Base-by-base conservation (phyloP, 2,113 vertebrate species). In the Promerops cafer region DNA sequence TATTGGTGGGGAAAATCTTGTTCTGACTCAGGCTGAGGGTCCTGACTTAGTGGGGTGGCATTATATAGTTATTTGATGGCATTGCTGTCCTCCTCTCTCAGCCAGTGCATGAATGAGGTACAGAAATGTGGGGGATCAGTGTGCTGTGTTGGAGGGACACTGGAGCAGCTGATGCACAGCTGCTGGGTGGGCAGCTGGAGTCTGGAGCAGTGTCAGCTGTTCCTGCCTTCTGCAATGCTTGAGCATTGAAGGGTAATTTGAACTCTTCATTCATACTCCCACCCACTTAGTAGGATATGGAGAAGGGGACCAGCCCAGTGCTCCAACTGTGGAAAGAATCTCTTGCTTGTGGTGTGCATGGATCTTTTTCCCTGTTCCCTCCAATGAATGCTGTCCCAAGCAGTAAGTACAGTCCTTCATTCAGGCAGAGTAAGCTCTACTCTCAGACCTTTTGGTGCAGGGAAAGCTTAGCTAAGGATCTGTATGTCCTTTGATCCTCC, bases 331-430 rank as follows among this genome's bases (percentile, higher is more conserved):
- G 39, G 44, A 49, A 84, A 39, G 56, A 74, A 39, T 61, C 64
- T 78, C 39, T 75, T 49, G 37, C 17, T 44, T 75, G 65, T 89
- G 74, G 30, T 61, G 3, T 27, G 27, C 3, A 0, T n/a, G 63
- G 52, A 39, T 81, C 39, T 59, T 69, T 95, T 40, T 42, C 37
- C 33, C 20, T 45, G 16, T 63, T 80, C 13, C 40, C 22, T 57
- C 0, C 31, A 53, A 21, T 2, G 11, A 57, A 5, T 0, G 0
- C 31, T 80, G 45, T 57, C 37, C 50, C 37, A 6, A 24, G 37
- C 83, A 61, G 27, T 47, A 39, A 42, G 3, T 69, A 30, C 28
- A 44, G 13, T 63, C 70, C 52, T 59, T 91, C 33, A 26, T 12
- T 26, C 17, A 39, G n/a, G 15, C 49, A 65, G 22, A 53, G 31